These are phyloP conservation scores for Heliocidaris erythrogramma DNA, from an alignment of 35 echinoderm and acorn worm species.

Conservation along the genomic window DNA sequence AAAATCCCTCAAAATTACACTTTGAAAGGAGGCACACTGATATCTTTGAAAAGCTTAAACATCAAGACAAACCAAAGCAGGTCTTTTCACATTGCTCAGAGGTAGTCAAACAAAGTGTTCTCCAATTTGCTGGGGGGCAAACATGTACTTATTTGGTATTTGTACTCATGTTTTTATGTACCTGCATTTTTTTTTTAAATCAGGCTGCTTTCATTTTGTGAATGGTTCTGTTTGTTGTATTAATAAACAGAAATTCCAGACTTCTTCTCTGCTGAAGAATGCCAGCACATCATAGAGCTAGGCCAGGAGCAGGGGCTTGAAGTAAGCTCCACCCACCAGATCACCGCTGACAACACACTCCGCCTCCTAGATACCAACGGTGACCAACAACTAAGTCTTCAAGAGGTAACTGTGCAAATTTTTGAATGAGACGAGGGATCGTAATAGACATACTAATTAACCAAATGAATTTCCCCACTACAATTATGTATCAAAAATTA, in stretches of 20 bases:
- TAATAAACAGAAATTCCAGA: conserved; percentile 73
- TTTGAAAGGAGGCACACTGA: too few relatives aligned
- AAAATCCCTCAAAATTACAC: too few relatives aligned
- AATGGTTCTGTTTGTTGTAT: not conserved
- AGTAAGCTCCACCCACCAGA: conserved; percentile 57
- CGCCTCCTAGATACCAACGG: conserved; percentile 67
- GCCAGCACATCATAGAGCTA: conserved; percentile 79
- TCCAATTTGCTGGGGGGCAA: too few relatives aligned
- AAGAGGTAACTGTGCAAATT: conserved; percentile 60
- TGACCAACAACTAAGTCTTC: conserved; percentile 68
- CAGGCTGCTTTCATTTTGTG: too few relatives aligned
- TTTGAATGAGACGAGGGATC: not conserved
- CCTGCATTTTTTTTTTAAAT: not conserved
- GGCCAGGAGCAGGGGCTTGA: conserved; percentile 72
- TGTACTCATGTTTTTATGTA: too few relatives aligned
- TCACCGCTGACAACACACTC: conserved; percentile 29
- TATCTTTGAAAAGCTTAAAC: too few relatives aligned
- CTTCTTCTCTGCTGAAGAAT: conserved; percentile 83
- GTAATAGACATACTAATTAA: not conserved
- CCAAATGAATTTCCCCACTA: not conserved
- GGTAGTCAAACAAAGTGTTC: too few relatives aligned
- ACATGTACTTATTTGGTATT: too few relatives aligned
- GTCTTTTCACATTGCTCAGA: too few relatives aligned
- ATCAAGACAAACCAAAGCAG: too few relatives aligned
- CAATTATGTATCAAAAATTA: not conserved